phyloP scores from a whole-genome alignment of 2,113 vertebrate species.

The Mesoclemmys tuberculata region DNA sequence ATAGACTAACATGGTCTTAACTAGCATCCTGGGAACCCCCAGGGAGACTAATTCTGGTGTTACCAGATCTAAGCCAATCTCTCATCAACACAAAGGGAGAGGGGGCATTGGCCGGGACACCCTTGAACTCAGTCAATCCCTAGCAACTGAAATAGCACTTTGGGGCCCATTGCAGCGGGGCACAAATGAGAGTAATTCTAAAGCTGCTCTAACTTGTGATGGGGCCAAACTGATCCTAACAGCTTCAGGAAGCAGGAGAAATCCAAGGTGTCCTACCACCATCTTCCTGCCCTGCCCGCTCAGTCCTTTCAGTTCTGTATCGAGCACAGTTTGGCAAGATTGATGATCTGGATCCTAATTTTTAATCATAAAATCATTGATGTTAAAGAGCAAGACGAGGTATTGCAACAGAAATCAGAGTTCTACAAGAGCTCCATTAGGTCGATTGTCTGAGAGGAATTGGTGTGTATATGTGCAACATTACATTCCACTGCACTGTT shows the following conservation, averaged over 20 bases:
- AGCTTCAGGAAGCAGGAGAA: background rate
- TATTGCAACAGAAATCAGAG: too few relatives aligned
- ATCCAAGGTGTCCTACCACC: too few relatives aligned
- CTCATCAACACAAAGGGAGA: background rate
- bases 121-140: background rate
- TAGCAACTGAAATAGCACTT: background rate
- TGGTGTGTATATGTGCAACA: too few relatives aligned
- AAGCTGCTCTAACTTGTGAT: background rate
- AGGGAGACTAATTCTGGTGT: background rate
- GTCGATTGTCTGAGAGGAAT: too few relatives aligned
- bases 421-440: too few relatives aligned
- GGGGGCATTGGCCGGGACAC: background rate
- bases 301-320: background rate
- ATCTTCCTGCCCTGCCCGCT: background rate
- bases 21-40: background rate
- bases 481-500: too few relatives aligned
- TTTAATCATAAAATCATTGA: background rate
- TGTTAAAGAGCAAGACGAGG: too few relatives aligned
- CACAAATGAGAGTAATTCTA: too few relatives aligned
- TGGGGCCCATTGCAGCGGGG: background rate
- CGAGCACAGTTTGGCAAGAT: background rate
- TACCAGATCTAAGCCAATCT: background rate
- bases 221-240: background rate
- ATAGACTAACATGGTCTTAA: background rate
- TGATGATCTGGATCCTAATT: background rate